Evolutionary conservation across 2,797 vertebrate genomes (phyloP).

Genomic region (Myotis vivesi): DNA sequence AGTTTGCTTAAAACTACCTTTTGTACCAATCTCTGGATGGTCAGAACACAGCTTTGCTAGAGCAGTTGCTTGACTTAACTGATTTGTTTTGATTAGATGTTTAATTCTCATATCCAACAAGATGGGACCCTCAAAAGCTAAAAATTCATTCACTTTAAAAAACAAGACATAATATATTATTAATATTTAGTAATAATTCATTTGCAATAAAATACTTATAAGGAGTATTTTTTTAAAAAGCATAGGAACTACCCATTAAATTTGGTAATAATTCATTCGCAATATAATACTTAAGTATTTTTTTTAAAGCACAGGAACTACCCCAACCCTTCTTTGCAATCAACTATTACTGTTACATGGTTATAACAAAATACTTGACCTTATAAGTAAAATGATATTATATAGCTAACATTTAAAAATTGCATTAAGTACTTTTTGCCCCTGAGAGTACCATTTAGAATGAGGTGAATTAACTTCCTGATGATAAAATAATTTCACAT

Average conservation of each 20-base stretch:
- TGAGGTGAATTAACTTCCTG: conserved; percentile 12
- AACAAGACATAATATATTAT: conserved; percentile 78
- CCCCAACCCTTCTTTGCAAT: background rate
- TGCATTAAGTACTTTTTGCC: background rate
- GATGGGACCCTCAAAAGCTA: conserved; percentile 90
- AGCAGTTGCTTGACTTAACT: conserved; percentile 88
- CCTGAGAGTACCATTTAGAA: conserved; percentile 18
- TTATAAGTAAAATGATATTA: background rate
- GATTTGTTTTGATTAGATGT: conserved; percentile 93
- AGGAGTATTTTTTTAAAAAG: conserved; percentile 33
- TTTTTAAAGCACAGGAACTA: conserved; percentile 23
- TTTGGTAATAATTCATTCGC: conserved; percentile 53
- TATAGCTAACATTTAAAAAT: conserved; percentile 12
- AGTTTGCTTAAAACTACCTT: conserved; percentile 94
- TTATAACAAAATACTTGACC: conserved; percentile 29
- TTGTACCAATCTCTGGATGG: conserved; percentile 87
- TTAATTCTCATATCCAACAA: conserved; percentile 96
- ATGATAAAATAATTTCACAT: conserved; percentile 35
- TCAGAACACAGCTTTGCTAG: conserved; percentile 93
- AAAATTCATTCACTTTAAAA: conserved; percentile 91
- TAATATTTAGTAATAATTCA: conserved; percentile 68
- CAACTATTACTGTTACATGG: background rate
- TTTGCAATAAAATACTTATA: conserved; percentile 59
- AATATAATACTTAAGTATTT: conserved; percentile 57
- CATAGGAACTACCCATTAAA: conserved; percentile 63